Evolutionary conservation across 2,888 invertebrate species (phyloP), one percentile per base, ranked within the genome.

Genomic region (Torymus auratus): DNA sequence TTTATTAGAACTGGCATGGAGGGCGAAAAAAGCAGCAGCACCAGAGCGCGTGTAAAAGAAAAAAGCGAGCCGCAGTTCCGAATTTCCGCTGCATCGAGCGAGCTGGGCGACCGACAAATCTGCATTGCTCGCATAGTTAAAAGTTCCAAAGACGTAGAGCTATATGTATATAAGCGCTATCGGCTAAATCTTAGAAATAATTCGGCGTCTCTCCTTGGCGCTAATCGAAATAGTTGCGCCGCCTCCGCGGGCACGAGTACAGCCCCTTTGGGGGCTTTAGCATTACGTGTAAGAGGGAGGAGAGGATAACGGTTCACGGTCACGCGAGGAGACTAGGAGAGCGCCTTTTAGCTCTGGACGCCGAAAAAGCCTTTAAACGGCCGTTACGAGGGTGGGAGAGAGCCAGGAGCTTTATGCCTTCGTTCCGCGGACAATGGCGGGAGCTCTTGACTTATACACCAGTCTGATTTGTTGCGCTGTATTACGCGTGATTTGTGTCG

Each of bases 281-380:
- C 61, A 64, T 77, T 55, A 64, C 70, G 64, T 61, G 58, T 41
- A 41, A 72, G 14, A 53, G 68, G 2, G 20, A 20, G 55, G 68
- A 20, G 20, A 20, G 20, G 80, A 81, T 81, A 81, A 77, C 77
- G 80, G 73, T 81, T 78, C 65, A 78, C 74, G 81, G 70, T 78
- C 81, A 81, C 81, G 81, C 81, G 74, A 81, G 69, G 56, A 28
- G 11, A 10, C 81, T 70, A 81, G 69, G 56, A 28, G 11, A 10
- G 7, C 53, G 52, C 64, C 73, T 69, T 69, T 79, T 79, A 74
- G 52, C 64, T 52, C 20, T 67, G 50, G 28, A 50, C 65, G 53
- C 28, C 62, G 58, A 68, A 79, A 78, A 74, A 79, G 55, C 58
- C 80, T 60, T 70, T 75, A 70, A 80, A 69, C 74, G 65, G 56